phyloP scores from a whole-genome alignment of 2,113 vertebrate species.

The Pseudopodoces humilis region DNA sequence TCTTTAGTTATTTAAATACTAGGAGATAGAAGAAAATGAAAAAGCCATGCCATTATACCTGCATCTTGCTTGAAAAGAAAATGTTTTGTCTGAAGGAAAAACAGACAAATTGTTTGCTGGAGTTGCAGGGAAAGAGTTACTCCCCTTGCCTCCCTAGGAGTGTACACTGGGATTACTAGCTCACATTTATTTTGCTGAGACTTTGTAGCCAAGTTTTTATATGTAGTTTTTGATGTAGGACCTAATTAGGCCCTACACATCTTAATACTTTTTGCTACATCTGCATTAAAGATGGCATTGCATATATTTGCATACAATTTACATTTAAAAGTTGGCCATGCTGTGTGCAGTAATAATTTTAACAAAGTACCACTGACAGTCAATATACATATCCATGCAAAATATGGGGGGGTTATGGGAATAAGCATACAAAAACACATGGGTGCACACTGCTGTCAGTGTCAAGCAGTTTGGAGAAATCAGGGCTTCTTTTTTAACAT shows the following conservation, averaged over 20 bases:
- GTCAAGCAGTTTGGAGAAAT: neutral
- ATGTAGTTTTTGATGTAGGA: constrained; percentile 81
- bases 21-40: constrained; percentile 10
- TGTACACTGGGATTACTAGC: constrained; percentile 74
- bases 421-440: constrained; percentile 1
- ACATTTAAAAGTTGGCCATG: constrained; percentile 74
- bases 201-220: constrained; percentile 74
- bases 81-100: constrained; percentile 44
- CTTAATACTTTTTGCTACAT: constrained; percentile 80
- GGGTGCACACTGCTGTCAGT: neutral
- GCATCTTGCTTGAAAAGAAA: constrained; percentile 41
- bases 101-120: constrained; percentile 14
- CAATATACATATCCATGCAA: constrained; percentile 47
- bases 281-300: constrained; percentile 79
- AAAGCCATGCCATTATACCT: neutral
- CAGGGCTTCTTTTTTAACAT: neutral
- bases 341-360: constrained; percentile 69
- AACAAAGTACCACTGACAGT: constrained; percentile 54
- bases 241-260: constrained; percentile 79
- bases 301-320: constrained; percentile 81
- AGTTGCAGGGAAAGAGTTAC: constrained; percentile 33
- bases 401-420: neutral
- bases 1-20: constrained; percentile 24
- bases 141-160: constrained; percentile 38
- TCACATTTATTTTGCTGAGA: constrained; percentile 76